Conservation (phyloP, 2,888 invertebrate genomes). For the Tipula helvola region DNA sequence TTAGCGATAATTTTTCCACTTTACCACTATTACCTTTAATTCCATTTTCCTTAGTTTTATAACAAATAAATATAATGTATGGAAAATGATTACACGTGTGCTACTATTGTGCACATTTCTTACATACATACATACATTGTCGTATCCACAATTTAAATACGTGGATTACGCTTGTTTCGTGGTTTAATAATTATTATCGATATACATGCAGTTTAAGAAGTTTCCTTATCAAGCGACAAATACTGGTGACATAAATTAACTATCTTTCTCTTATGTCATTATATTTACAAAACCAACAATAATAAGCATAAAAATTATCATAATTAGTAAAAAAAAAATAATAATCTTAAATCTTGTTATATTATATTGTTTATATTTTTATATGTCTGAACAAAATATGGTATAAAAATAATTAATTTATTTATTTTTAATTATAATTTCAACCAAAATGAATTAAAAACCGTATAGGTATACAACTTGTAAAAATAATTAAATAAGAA, state of each 20-base stretch:
- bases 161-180: neutral
- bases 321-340: neutral
- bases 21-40: neutral
- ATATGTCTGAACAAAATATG: neutral
- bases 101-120: neutral
- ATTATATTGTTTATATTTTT: neutral
- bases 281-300: neutral
- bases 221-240: neutral
- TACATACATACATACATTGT: neutral
- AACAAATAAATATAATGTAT: neutral
- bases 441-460: neutral
- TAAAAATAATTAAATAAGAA: neutral
- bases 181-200: neutral
- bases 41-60: neutral
- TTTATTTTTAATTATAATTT: neutral
- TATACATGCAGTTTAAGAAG: neutral
- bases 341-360: neutral
- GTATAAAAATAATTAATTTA: neutral
- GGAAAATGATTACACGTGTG: neutral
- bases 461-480: neutral
- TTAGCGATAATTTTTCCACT: neutral
- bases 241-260: neutral
- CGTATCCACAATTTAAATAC: neutral
- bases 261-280: neutral
- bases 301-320: neutral